phyloP scores from a whole-genome alignment of 1,140 invertebrate species.

The Ditylenchus dipsaci region DNA sequence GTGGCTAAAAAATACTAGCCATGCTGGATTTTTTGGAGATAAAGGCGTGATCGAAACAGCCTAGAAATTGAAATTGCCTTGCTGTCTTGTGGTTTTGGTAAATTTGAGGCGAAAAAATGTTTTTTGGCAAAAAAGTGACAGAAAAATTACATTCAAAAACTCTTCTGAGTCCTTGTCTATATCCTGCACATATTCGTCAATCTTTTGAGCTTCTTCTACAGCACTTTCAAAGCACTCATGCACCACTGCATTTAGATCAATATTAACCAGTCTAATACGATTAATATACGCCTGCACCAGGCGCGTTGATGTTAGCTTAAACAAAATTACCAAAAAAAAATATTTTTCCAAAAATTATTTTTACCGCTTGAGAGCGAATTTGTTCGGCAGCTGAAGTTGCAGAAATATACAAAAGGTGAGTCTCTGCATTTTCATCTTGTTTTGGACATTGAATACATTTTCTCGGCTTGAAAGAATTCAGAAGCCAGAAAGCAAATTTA shows the following conservation, averaged over 20 bases:
- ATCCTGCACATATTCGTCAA: conserved; percentile 32
- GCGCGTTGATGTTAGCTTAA: conserved; percentile 22
- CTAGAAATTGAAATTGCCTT: too few relatives aligned
- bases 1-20: too few relatives aligned
- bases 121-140: too few relatives aligned
- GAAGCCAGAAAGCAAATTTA: too few relatives aligned
- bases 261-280: conserved; percentile 32
- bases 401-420: conserved; percentile 9
- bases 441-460: too few relatives aligned
- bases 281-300: conserved; percentile 43
- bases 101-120: too few relatives aligned
- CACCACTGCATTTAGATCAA: conserved; percentile 33
- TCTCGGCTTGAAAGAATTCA: too few relatives aligned
- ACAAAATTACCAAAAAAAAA: background rate
- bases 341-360: too few relatives aligned
- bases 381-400: conserved; percentile 16
- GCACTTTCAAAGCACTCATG: conserved; percentile 27
- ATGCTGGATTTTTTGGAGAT: too few relatives aligned
- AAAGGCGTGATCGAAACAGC: too few relatives aligned
- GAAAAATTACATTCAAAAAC: conserved; percentile 26
- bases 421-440: background rate
- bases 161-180: conserved; percentile 34
- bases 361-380: conserved; percentile 18
- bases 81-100: too few relatives aligned
- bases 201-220: conserved; percentile 15